These are phyloP conservation scores for Yasuhikotakia modesta DNA, from an alignment of 2,797 vertebrate species.

Conservation along the genomic window DNA sequence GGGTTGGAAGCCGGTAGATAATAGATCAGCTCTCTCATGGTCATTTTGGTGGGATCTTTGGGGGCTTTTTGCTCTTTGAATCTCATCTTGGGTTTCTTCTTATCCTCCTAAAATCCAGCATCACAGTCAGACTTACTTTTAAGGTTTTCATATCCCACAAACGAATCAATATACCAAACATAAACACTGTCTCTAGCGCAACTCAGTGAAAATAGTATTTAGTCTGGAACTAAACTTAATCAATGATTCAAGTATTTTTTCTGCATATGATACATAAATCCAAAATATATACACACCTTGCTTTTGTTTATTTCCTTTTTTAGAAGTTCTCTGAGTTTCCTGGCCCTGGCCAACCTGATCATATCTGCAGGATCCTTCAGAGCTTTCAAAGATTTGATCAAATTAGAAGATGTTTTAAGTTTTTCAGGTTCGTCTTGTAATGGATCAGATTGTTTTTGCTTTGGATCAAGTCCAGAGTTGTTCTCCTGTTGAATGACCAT, in stretches of 20 bases:
- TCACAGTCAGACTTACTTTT: background rate
- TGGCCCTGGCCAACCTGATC: constrained; percentile 86
- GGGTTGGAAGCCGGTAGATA: constrained; percentile 91
- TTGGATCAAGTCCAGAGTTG: constrained; percentile 49
- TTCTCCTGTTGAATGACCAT: constrained; percentile 53
- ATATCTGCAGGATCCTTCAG: constrained; percentile 80
- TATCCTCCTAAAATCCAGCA: constrained; percentile 35
- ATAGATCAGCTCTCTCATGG: constrained; percentile 95
- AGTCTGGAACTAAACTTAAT: background rate
- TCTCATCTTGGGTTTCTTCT: constrained; percentile 78
- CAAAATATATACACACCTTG: constrained; percentile 74
- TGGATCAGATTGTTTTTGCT: constrained; percentile 62
- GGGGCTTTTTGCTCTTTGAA: constrained; percentile 47
- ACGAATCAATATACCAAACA: background rate
- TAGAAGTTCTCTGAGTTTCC: constrained; percentile 88
- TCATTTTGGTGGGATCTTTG: constrained; percentile 93
- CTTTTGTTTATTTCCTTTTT: constrained; percentile 87
- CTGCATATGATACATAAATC: background rate
- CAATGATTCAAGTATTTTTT: too few relatives aligned
- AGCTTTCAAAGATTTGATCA: constrained; percentile 51
- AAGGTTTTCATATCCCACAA: background rate
- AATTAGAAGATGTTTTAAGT: constrained; percentile 32
- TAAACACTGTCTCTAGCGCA: background rate
- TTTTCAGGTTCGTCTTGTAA: constrained; percentile 61
- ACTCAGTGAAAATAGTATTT: background rate